A percentile compares a stretch with the other conserved stretches of the same genome.
phyloP scores from a whole-genome alignment of 2,797 vertebrate species.

The Helicolenus hilgendorfi region DNA sequence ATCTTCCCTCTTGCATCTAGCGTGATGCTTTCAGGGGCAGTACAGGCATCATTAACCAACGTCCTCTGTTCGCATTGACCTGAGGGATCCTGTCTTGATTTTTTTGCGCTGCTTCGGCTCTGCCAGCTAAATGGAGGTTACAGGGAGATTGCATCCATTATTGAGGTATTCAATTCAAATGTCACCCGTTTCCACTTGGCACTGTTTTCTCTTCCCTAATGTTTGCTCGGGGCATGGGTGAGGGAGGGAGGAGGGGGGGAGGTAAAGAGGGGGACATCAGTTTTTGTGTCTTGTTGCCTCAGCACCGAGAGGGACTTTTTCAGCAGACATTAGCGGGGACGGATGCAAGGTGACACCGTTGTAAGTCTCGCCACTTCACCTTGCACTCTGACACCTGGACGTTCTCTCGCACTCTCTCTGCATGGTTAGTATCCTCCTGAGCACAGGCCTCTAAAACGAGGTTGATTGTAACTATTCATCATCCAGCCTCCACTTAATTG shows the following conservation, averaged over 20 bases:
- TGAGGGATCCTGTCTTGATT: slow-evolving; percentile 80
- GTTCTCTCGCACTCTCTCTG: slow-evolving; percentile 53
- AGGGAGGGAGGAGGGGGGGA: background rate
- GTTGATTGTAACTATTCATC: slow-evolving; percentile 92
- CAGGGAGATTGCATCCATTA: slow-evolving; percentile 88
- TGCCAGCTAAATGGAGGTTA: slow-evolving; percentile 90
- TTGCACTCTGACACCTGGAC: slow-evolving; percentile 81
- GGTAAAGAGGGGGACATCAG: background rate
- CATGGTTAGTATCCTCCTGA: slow-evolving; percentile 87
- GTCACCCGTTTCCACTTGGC: slow-evolving; percentile 87
- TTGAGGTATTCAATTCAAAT: slow-evolving; percentile 90
- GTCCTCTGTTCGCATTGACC: slow-evolving; percentile 86
- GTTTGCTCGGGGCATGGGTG: slow-evolving; percentile 73
- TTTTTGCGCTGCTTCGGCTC: slow-evolving; percentile 70
- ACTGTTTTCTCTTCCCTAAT: slow-evolving; percentile 83
- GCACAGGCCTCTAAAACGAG: slow-evolving; percentile 87
- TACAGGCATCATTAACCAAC: slow-evolving; percentile 83
- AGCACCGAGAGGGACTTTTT: slow-evolving; percentile 65
- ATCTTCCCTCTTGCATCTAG: slow-evolving; percentile 61
- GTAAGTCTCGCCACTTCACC: slow-evolving; percentile 83
- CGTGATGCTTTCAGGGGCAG: slow-evolving; percentile 71
- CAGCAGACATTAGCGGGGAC: slow-evolving; percentile 64
- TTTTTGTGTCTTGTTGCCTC: slow-evolving; percentile 74
- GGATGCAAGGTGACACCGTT: slow-evolving; percentile 88
- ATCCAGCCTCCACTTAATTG: slow-evolving; percentile 83